Evolutionary conservation across 1,140 invertebrate species (phyloP).

Genomic region (Dysdera silvatica): DNA sequence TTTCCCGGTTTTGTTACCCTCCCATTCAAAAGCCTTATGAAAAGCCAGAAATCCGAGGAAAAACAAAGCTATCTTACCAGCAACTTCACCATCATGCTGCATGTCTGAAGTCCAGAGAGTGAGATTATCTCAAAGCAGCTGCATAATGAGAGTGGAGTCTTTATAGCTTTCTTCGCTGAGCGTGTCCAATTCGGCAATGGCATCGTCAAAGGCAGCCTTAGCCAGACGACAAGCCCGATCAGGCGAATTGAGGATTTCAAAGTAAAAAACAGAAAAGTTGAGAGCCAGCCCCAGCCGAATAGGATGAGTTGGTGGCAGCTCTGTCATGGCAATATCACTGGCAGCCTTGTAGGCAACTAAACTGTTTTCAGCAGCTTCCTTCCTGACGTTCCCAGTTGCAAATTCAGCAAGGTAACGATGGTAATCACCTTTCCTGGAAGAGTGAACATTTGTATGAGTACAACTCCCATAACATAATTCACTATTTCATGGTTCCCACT

Average conservation of each 20-base stretch:
- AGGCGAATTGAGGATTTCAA: slow-evolving; percentile 95
- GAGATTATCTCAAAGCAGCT: slow-evolving; percentile 94
- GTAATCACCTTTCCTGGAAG: slow-evolving; percentile 78
- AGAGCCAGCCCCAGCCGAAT: slow-evolving; percentile 74
- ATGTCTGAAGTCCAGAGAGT: slow-evolving; percentile 97
- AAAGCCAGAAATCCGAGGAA: too few relatives aligned
- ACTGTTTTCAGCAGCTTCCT: slow-evolving; percentile 90
- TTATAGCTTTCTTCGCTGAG: slow-evolving; percentile 96
- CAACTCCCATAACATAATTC: too few relatives aligned
- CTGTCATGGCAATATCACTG: slow-evolving; percentile 91
- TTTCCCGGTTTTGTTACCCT: too few relatives aligned
- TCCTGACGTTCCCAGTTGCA: slow-evolving; percentile 86
- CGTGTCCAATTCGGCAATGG: slow-evolving; percentile 89
- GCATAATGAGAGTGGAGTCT: slow-evolving; percentile 98
- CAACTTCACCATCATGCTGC: slow-evolving; percentile 53
- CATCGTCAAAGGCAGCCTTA: slow-evolving; percentile 95
- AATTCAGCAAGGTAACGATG: slow-evolving; percentile 95
- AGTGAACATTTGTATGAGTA: too few relatives aligned
- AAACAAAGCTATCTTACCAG: neutral
- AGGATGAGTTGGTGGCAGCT: slow-evolving; percentile 93
- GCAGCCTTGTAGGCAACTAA: slow-evolving; percentile 94
- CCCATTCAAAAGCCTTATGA: too few relatives aligned
- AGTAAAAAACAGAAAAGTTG: slow-evolving; percentile 96
- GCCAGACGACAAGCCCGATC: slow-evolving; percentile 91
- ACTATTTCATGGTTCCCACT: too few relatives aligned